Evolutionary conservation across 2,888 invertebrate species (phyloP).

Genomic region (Allygus modestus): DNA sequence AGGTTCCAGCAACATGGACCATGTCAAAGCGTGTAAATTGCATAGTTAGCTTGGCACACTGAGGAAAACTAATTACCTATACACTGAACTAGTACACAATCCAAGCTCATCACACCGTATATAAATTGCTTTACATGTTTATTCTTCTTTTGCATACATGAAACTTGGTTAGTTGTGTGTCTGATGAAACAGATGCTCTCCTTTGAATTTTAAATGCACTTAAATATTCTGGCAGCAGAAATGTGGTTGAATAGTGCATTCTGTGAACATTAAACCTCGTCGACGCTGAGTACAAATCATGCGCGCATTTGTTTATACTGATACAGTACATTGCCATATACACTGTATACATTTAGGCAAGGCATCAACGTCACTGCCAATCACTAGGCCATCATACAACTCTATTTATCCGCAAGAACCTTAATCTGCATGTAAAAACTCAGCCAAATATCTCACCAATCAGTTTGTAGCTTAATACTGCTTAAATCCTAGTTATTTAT

Average conservation of each 20-base stretch:
- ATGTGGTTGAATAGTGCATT: neutral
- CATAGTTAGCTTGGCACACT: neutral
- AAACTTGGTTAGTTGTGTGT: neutral
- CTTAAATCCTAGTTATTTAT: too few species aligned
- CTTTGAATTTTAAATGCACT: neutral
- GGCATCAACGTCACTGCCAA: too few species aligned
- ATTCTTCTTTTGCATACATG: neutral
- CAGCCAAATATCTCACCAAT: too few species aligned
- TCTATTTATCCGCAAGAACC: too few species aligned
- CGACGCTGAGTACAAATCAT: too few species aligned
- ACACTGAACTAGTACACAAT: neutral
- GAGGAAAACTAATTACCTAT: neutral
- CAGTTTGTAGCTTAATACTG: too few species aligned
- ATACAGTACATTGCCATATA: too few species aligned
- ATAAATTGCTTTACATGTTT: neutral
- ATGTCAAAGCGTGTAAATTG: neutral
- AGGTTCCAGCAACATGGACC: neutral
- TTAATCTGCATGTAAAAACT: too few species aligned
- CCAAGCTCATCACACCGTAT: neutral
- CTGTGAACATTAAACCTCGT: neutral
- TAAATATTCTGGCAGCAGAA: neutral
- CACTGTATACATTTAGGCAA: too few species aligned
- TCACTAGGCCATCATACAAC: too few species aligned
- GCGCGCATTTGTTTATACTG: too few species aligned
- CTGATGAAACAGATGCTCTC: neutral